phyloP scores from a whole-genome alignment of 1,140 invertebrate genomes.

The Trichoplusia ni region DNA sequence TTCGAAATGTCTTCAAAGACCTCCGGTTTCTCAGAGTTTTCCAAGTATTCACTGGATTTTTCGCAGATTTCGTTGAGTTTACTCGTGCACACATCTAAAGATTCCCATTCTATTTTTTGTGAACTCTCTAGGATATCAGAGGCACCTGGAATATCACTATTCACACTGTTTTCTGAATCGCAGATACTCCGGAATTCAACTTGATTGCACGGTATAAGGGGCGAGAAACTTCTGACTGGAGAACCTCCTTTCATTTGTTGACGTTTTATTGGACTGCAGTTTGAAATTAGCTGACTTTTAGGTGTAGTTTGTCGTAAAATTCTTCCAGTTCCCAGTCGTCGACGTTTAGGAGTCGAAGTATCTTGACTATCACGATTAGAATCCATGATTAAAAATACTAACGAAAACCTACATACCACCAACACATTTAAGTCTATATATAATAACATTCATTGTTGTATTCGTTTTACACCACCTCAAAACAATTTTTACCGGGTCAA shows the following conservation, averaged over 20 bases:
- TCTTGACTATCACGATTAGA: constrained; percentile 13
- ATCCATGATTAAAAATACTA: background rate
- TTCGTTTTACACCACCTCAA: no score
- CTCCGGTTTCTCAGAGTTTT: constrained; percentile 20
- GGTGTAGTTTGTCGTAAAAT: constrained; percentile 39
- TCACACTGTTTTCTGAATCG: constrained; percentile 51
- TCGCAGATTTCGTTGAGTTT: constrained; percentile 36
- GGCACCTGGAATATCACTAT: constrained; percentile 57
- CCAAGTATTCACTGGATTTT: background rate
- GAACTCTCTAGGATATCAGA: constrained; percentile 48
- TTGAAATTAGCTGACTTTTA: constrained; percentile 30
- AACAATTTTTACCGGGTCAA: no score
- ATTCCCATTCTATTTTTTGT: constrained; percentile 50
- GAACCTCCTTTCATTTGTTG: background rate
- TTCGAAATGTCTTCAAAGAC: constrained; percentile 49
- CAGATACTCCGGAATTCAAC: constrained; percentile 57
- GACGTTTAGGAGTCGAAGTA: constrained; percentile 65
- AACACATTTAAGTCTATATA: no score
- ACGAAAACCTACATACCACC: no score
- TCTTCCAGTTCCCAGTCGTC: constrained; percentile 49
- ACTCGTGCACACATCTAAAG: constrained; percentile 43
- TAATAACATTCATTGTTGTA: no score
- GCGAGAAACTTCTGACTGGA: constrained; percentile 59
- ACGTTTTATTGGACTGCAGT: constrained; percentile 44
- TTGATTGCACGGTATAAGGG: constrained; percentile 72